These are phyloP conservation scores for Schlechtendalia chinensis DNA, from an alignment of 1,140 invertebrate species.

Conservation along the genomic window DNA sequence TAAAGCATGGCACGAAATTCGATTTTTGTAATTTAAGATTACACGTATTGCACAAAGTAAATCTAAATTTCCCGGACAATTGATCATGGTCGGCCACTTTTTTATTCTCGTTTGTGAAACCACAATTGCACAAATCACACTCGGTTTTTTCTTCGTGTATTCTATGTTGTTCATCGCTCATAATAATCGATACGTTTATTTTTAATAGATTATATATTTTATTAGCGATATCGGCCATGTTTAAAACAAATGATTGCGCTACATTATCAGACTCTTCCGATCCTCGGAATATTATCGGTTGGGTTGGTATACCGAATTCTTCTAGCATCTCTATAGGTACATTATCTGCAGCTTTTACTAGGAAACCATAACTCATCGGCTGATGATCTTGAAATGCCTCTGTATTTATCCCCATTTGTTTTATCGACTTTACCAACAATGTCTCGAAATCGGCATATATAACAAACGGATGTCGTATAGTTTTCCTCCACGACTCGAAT, in stretches of 20 bases:
- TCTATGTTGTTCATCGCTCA: background rate
- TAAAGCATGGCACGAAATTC: too few relatives aligned
- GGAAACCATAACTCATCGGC: background rate
- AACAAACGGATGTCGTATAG: background rate
- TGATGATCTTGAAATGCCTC: background rate
- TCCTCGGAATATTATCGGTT: background rate
- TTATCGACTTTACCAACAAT: background rate
- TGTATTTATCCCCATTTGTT: background rate
- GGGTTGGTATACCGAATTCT: background rate
- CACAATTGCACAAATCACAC: background rate
- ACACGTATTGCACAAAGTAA: too few relatives aligned
- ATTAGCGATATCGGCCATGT: background rate
- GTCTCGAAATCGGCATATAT: conserved; percentile 32
- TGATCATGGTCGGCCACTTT: too few relatives aligned
- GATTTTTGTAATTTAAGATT: too few relatives aligned
- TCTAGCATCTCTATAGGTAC: background rate
- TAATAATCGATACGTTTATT: background rate
- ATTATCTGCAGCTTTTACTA: background rate
- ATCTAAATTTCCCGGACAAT: too few relatives aligned
- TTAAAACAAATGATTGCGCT: background rate
- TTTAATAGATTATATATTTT: background rate
- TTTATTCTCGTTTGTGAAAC: too few relatives aligned
- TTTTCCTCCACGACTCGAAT: background rate
- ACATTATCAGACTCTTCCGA: background rate
- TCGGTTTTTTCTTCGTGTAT: background rate